Evolutionary conservation across 2,888 invertebrate genomes (phyloP), one percentile per base, ranked within the genome.

Genomic region (Drosophila dives): DNA sequence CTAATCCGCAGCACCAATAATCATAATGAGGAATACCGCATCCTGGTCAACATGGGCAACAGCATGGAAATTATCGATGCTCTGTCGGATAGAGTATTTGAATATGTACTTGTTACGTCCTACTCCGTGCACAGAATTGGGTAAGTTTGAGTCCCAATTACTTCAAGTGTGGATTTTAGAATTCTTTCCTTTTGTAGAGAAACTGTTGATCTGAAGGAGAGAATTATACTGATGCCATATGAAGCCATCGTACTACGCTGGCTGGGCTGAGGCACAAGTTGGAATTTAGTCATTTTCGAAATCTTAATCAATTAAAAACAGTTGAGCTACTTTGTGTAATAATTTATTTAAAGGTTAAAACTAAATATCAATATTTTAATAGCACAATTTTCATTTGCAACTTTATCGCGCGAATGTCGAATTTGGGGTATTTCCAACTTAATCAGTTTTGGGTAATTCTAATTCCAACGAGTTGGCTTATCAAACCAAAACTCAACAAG

Each of bases 21-120:
- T 3, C 48, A 62, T 5, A 54, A 49, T 3, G 92, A 92, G 54
- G 90, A 92, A 42, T 92, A 91, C 50, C 88, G 91, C 23, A 80
- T 91, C 26, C 63, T 92, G 2, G 81, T 91, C 0, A 92, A 92
- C 77, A 68, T 92, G 83, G 91, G 92, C 48, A 89, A 89, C 48
- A 63, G 81, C 0, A 34, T 92, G 0, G 90, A 92, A 55, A 48
- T 49, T 1, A 40, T 92, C 3, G 68, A 80, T 0, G 75, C 74
- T 5, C 78, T 92, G 5, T 65, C 73, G 5, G 56, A 80, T 17
- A 81, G 72, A 20, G 72, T 83, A 11, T 92, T 83, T 75, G 90
- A 91, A 23, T 92, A 86, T 74, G 66, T 79, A 3, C 42, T 92
- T 33, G 69, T 89, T n/a, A 92, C 83, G 5, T 73, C 81, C 23